Evolutionary conservation across 2,888 invertebrate species (phyloP), one percentile per base, ranked within the genome.

Genomic region (Endotricha flammealis): DNA sequence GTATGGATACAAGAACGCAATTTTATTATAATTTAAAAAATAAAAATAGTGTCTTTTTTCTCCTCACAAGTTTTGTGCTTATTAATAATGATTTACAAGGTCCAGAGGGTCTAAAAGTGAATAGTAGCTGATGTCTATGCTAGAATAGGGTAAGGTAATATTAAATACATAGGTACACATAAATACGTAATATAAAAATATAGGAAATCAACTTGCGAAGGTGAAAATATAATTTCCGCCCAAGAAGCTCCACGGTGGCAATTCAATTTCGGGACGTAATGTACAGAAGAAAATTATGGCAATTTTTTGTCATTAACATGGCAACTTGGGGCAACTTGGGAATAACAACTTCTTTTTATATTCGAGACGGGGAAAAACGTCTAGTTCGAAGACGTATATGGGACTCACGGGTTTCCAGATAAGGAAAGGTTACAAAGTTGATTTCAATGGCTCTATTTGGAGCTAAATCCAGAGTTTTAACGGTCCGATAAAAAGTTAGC

Each of bases 241-340:
- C 34, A 37, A 44, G 41, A 50, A 46, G 48, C 44, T 50, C 32
- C 53, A 37, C 42, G 40, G 53, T 42, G 50, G 43, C 54, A 63
- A 65, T 66, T 61, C 57, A 57, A 65, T 65, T 60, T 58, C 38
- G 44, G 32, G 42, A 48, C 56, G 60, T 58, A 57, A 58, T 53
- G 51, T 53, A 44, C 46, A 46, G 50, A 41, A 43, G 57, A 57
- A 63, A 64, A 70, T 70, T 58, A 68, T 57, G 58, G 64, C 64
- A 71, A 72, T 65, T 70, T 68, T 39, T 53, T 58, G 56, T 64
- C 64, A 70, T 68, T 71, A 69, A 57, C 53, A 49, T 30, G 38
- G 36, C 41, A 16, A 36, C 13, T 32, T 38, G 25, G 35, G 17
- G 17, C 28, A 38, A 22, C 32, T 28, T 13, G 29, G 20, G 20